Percentiles rank a stretch among this genome's conserved stretches.
phyloP scores from a whole-genome alignment of 2,888 invertebrate species.

The Omphaloscelis lunosa region DNA sequence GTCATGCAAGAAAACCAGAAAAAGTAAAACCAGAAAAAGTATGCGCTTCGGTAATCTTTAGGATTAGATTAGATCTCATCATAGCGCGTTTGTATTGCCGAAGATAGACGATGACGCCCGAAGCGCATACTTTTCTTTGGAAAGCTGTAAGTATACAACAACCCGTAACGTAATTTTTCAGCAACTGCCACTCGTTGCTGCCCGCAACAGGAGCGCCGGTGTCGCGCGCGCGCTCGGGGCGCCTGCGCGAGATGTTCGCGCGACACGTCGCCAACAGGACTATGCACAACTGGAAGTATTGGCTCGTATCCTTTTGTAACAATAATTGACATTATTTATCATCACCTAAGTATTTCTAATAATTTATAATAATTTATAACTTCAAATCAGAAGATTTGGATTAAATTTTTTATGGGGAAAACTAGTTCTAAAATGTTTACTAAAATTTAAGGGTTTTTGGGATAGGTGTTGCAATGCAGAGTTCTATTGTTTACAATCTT shows the following conservation, averaged over 20 bases:
- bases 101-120: background rate
- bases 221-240: constrained; percentile 96
- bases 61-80: background rate
- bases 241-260: constrained; percentile 98
- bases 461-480: background rate
- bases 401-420: background rate
- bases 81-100: background rate
- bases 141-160: background rate
- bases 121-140: background rate
- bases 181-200: constrained; percentile 97
- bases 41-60: background rate
- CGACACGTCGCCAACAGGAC: constrained; percentile 97
- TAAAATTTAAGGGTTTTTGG: background rate
- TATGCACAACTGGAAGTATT: constrained; percentile 98
- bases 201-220: constrained; percentile 99
- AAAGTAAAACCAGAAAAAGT: background rate
- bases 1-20: background rate
- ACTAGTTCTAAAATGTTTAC: background rate
- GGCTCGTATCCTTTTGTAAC: constrained; percentile 96
- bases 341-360: background rate
- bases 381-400: background rate
- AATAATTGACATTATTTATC: background rate
- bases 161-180: constrained; percentile 79
- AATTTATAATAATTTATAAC: too few relatives aligned
- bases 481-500: background rate